Evolutionary conservation across 1,140 invertebrate genomes (phyloP).

Genomic region (Aphelenchoides avenae): DNA sequence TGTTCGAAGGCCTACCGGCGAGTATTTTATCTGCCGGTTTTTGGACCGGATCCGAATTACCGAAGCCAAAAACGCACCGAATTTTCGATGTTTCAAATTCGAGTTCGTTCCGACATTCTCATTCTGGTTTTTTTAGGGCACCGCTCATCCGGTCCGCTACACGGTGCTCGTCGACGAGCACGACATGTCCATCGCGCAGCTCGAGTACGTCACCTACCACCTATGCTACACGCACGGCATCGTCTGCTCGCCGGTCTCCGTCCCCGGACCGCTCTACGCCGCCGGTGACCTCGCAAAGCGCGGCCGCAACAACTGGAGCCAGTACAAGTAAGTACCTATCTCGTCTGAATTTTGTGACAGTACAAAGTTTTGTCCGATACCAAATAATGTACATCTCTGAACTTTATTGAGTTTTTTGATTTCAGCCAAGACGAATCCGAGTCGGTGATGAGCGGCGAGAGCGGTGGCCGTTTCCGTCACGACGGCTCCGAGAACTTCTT

Average conservation of each 20-base stretch:
- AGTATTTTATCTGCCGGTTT: too few relatives aligned
- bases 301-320: too few relatives aligned
- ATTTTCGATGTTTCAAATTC: too few relatives aligned
- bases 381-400: neutral
- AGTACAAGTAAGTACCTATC: too few relatives aligned
- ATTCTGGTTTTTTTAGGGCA: conserved; percentile 1
- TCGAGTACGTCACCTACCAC: conserved; percentile 12
- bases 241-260: neutral
- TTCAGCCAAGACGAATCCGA: neutral
- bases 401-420: neutral
- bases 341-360: neutral
- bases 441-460: neutral
- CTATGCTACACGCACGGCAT: conserved; percentile 12
- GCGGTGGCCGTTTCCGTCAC: neutral
- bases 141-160: conserved; percentile 10
- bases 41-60: too few relatives aligned
- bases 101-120: too few relatives aligned
- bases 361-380: neutral
- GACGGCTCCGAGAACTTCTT: neutral
- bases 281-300: neutral
- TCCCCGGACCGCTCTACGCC: conserved; percentile 1
- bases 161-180: conserved; percentile 8
- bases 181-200: conserved; percentile 3
- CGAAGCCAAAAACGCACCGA: too few relatives aligned
- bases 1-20: too few relatives aligned